Percentiles rank a stretch among this genome's conserved stretches.
Conservation (phyloP, 2,888 invertebrate genomes). For the Adelognathus sp. region DNA sequence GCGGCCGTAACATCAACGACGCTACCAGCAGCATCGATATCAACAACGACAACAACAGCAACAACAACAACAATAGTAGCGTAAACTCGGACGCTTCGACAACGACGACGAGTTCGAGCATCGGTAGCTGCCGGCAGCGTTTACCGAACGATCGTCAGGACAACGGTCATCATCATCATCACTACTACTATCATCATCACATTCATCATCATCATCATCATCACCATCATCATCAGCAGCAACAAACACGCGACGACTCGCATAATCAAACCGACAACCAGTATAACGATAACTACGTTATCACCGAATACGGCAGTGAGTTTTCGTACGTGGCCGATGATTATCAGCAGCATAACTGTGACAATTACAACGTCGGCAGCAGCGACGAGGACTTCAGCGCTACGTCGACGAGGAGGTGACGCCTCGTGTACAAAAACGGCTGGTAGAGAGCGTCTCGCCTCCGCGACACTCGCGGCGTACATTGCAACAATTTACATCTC, state of each 20-base stretch:
- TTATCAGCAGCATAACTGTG: constrained; percentile 11
- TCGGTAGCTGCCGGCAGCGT: neutral
- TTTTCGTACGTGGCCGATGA: neutral
- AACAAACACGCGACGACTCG: neutral
- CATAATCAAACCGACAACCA: neutral
- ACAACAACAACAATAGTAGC: constrained; percentile 4
- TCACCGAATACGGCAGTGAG: neutral
- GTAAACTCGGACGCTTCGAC: constrained; percentile 5
- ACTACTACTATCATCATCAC: constrained; percentile 30
- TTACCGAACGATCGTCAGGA: neutral
- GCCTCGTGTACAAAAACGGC: neutral
- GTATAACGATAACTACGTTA: neutral
- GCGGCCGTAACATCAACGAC: constrained; percentile 12
- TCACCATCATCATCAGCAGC: constrained; percentile 28
- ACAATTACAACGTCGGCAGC: constrained; percentile 39
- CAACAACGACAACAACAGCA: constrained; percentile 30
- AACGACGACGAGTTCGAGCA: neutral
- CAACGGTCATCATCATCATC: constrained; percentile 30
- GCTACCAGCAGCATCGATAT: constrained; percentile 32
- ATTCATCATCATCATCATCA: constrained; percentile 30
- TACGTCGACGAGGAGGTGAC: constrained; percentile 44
- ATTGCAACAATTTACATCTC: neutral
- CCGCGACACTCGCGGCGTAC: too few species aligned
- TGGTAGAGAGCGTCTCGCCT: too few species aligned
- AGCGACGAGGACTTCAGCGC: constrained; percentile 23